Base-by-base conservation (phyloP, 1,140 invertebrate genomes). In the Pseudomyrmex gracilis region DNA sequence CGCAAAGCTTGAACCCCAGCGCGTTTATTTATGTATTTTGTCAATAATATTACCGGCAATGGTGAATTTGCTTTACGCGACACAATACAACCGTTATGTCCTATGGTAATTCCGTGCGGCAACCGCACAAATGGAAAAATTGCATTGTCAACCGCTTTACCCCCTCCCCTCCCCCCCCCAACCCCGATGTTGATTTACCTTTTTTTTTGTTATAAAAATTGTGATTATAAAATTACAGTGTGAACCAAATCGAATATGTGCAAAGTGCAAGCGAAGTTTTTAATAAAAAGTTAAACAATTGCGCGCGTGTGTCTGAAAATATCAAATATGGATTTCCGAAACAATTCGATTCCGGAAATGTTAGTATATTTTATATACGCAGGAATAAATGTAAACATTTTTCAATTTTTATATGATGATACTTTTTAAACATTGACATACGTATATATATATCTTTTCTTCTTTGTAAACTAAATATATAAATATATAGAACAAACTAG, bases 231-330 rank as follows among this genome's bases (percentile, higher is more conserved):
- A 73, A 74, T 47, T 74, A 74, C 58, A 63, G n/a, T 12, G 20
- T 24, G 15, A 12, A 34, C 34, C 10, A 63, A 73, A 63, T 74
- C 43, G 55, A 15, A 63, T 73, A 73, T 20, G 20, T 34, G 17
- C 49, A 51, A 51, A 1, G 13, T n/a, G 34, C n/a, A 24, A 12
- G 10, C 24, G 24, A 15, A n/a, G 20, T 13, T n/a, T 13, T n/a
- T 63, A 22, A 49, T 24, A 24, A 74, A 63, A 74, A 74, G 47
- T 74, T 15, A 15, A 61, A 61, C 71, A 61, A 24, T 45, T 73
- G 34, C 34, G 34, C 1, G 34, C 24, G 24, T 2, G 24, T 34
- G 34, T 61, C 22, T 22, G 20, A 8, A 63, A 63, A 4, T 63
- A 63, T 49, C 45, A 20, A 10, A 22, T 9, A 24, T 63, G 24